phyloP scores from a whole-genome alignment of 2,888 invertebrate genomes.

The Tubulanus polymorphus region DNA sequence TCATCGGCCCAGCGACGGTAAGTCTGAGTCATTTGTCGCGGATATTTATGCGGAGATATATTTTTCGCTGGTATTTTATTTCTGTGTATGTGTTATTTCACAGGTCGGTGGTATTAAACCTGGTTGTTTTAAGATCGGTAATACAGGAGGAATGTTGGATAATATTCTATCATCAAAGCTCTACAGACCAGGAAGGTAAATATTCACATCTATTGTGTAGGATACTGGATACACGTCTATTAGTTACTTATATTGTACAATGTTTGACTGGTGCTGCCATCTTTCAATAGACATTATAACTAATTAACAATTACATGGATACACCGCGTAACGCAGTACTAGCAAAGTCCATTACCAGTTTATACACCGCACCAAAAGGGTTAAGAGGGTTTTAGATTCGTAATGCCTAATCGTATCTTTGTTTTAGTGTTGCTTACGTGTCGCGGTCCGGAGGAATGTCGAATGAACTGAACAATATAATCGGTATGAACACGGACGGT shows the following conservation, averaged over 20 bases:
- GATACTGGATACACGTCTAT: slow-evolving; percentile 7
- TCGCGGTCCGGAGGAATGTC: slow-evolving; percentile 99
- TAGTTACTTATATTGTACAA: neutral
- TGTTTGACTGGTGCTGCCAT: too few species aligned
- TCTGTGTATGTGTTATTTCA: too few species aligned
- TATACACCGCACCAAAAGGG: too few species aligned
- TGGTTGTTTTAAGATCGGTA: slow-evolving; percentile 98
- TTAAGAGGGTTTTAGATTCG: too few species aligned
- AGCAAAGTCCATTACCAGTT: too few species aligned
- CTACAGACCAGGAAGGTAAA: slow-evolving; percentile 78
- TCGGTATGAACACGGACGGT: slow-evolving; percentile 94
- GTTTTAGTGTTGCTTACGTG: slow-evolving; percentile 88
- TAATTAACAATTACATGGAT: too few species aligned
- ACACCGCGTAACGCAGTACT: too few species aligned
- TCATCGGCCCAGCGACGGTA: slow-evolving; percentile 80
- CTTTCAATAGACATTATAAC: too few species aligned
- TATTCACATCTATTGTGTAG: neutral
- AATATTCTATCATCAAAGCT: slow-evolving; percentile 96
- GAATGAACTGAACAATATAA: slow-evolving; percentile 96
- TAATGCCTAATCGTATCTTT: too few species aligned
- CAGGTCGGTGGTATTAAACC: slow-evolving; percentile 92
- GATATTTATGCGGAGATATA: too few species aligned
- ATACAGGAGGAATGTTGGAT: slow-evolving; percentile 99
- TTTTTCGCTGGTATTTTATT: too few species aligned
- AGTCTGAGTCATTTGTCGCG: too few species aligned